These are phyloP conservation scores for Aptenodytes patagonicus DNA, from an alignment of 2,113 vertebrate species.

Conservation along the genomic window DNA sequence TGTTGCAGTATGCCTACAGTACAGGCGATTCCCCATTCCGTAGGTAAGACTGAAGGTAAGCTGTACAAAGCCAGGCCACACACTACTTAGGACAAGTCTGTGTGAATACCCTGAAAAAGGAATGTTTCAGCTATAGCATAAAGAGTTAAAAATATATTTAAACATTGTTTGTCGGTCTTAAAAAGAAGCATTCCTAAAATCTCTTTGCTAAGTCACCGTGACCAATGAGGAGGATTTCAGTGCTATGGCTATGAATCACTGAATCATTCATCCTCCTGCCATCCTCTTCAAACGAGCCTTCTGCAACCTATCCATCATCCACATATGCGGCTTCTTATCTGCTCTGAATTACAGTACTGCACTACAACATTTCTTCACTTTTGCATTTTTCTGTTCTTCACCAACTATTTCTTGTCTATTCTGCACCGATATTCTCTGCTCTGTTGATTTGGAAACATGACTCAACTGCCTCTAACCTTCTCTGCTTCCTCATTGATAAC, in stretches of 20 bases:
- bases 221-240: background rate
- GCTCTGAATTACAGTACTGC: background rate
- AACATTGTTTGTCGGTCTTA: background rate
- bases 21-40: background rate
- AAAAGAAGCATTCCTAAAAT: background rate
- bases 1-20: background rate
- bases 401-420: background rate
- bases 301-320: background rate
- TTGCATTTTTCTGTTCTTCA: background rate
- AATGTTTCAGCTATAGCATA: background rate
- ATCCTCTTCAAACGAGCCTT: background rate
- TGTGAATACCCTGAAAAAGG: background rate
- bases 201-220: background rate
- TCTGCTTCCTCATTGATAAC: background rate
- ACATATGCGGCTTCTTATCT: fast-evolving
- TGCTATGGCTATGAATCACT: background rate
- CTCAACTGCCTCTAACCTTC: background rate
- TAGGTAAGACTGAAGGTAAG: background rate
- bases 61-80: background rate
- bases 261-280: background rate
- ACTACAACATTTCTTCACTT: background rate
- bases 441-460: background rate
- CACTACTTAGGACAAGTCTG: background rate
- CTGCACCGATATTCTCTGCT: background rate
- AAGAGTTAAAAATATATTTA: background rate